Conservation (phyloP, 2,888 invertebrate species). For the Allacma fusca region DNA sequence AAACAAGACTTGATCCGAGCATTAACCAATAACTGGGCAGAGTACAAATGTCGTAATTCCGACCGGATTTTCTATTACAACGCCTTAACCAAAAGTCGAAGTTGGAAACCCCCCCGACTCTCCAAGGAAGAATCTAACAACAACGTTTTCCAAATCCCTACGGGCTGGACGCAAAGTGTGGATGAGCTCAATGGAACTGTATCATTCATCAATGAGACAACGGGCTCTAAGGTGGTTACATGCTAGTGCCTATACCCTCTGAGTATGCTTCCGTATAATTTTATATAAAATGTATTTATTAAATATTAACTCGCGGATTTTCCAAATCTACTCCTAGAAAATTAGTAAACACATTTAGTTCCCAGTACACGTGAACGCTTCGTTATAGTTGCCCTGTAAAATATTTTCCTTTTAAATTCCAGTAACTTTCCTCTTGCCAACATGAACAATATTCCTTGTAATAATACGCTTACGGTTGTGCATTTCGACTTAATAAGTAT, state of each 20-base stretch:
- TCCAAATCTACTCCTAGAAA: too few species aligned
- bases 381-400: too few species aligned
- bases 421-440: too few species aligned
- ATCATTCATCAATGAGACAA: slow-evolving; percentile 67
- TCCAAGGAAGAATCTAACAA: slow-evolving; percentile 45
- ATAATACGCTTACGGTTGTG: too few species aligned
- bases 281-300: too few species aligned
- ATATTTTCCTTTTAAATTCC: too few species aligned
- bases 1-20: slow-evolving; percentile 50
- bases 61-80: slow-evolving; percentile 59
- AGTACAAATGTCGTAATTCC: slow-evolving; percentile 53
- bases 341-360: too few species aligned
- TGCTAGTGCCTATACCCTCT: background rate
- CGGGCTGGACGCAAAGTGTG: slow-evolving; percentile 66
- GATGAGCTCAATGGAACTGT: slow-evolving; percentile 65
- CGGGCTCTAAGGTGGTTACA: slow-evolving; percentile 67
- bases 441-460: too few species aligned
- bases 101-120: slow-evolving; percentile 61
- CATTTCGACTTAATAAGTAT: too few species aligned
- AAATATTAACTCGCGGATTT: too few species aligned
- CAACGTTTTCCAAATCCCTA: slow-evolving; percentile 62
- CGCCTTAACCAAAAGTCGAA: slow-evolving; percentile 52
- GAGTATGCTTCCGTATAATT: too few species aligned
- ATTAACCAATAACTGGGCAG: slow-evolving; percentile 58
- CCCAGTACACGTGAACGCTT: too few species aligned